Conservation (phyloP, 2,888 invertebrate genomes). For the Noctua fimbriata region DNA sequence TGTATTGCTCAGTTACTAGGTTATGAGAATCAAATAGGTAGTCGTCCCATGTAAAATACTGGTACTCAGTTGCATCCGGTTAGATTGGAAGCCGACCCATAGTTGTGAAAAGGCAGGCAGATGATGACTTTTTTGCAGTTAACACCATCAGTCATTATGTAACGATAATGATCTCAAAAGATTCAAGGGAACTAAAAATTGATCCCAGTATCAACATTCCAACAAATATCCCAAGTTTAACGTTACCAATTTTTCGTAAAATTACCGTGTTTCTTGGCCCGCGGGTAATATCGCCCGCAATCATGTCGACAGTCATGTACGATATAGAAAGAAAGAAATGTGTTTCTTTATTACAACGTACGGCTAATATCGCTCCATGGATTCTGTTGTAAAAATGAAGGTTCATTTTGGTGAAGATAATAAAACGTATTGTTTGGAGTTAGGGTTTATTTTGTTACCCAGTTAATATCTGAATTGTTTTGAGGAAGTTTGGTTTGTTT, state of each 20-base stretch:
- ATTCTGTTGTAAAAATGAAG: conserved; percentile 50
- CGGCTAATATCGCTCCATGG: conserved; percentile 20
- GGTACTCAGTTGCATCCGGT: not conserved
- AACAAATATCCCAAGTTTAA: not conserved
- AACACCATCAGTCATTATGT: not conserved
- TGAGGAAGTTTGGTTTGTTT: conserved; percentile 7
- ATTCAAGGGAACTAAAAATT: not conserved
- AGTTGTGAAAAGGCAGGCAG: not conserved
- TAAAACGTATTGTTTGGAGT: conserved; percentile 38
- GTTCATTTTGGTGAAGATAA: conserved; percentile 47
- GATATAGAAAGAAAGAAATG: conserved; percentile 22
- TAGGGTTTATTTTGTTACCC: conserved; percentile 25
- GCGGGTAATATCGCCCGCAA: conserved; percentile 42
- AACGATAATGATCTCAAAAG: not conserved
- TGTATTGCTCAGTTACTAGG: not conserved
- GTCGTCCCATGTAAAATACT: not conserved
- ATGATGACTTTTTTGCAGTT: not conserved
- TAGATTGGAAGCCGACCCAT: not conserved
- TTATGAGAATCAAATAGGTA: not conserved
- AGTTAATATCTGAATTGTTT: conserved; percentile 25
- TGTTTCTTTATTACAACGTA: conserved; percentile 55
- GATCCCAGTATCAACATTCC: not conserved
- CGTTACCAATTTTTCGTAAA: conserved; percentile 34
- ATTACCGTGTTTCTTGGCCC: conserved; percentile 31
- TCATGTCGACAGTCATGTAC: conserved; percentile 42